A percentile compares a stretch with the other conserved stretches of the same genome.
phyloP scores from a whole-genome alignment of 2,113 vertebrate species.

The Cariama cristata region DNA sequence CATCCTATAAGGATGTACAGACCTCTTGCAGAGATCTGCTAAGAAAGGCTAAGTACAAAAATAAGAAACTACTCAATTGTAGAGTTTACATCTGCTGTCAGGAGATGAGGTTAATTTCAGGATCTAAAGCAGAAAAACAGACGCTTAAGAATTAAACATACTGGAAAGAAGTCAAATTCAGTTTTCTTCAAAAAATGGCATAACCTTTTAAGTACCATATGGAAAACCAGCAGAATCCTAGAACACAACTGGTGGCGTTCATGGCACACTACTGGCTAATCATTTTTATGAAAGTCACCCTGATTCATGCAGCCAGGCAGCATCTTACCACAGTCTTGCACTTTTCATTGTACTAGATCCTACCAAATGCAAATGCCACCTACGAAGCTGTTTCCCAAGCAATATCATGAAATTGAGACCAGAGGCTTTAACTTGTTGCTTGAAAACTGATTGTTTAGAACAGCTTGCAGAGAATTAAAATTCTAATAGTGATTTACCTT shows the following conservation, averaged over 20 bases:
- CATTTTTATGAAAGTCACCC: slow-evolving; percentile 6
- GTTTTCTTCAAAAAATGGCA: neutral
- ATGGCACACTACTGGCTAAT: neutral
- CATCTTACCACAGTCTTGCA: neutral
- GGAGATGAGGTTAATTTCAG: neutral
- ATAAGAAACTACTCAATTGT: neutral
- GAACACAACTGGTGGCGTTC: slow-evolving; percentile 4
- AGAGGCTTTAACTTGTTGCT: neutral
- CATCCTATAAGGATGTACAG: neutral
- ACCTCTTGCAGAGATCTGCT: neutral
- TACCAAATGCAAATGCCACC: neutral
- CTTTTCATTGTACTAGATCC: neutral
- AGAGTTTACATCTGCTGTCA: neutral
- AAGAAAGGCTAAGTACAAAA: neutral
- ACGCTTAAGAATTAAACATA: neutral
- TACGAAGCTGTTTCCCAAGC: neutral
- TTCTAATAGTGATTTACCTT: neutral
- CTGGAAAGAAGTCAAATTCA: neutral
- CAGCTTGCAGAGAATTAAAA: neutral
- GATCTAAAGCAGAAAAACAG: neutral
- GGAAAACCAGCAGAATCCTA: slow-evolving; percentile 18
- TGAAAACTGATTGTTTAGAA: neutral
- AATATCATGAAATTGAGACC: neutral
- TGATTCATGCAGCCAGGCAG: slow-evolving; percentile 12
- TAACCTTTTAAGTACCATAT: neutral